A percentile compares a stretch with the other conserved stretches of the same genome.
These are phyloP conservation scores for Haplochromis burtoni DNA, from an alignment of 2,113 vertebrate species.

Conservation along the genomic window DNA sequence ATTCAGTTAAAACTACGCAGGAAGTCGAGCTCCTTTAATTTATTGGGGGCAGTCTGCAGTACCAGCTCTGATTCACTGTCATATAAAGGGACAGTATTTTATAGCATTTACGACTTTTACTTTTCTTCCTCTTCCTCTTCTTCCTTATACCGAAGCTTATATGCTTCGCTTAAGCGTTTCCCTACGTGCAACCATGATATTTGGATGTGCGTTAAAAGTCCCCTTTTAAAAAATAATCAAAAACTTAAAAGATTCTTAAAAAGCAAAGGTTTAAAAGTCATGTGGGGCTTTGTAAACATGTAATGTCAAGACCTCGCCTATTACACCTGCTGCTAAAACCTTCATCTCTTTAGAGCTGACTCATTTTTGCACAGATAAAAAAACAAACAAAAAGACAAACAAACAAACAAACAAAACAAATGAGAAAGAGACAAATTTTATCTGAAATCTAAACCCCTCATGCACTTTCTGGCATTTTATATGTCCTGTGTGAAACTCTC, in stretches of 20 bases:
- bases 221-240: background rate
- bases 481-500: slow-evolving; percentile 4
- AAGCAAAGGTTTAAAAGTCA: background rate
- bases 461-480: background rate
- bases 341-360: background rate
- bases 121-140: background rate
- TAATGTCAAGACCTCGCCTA: background rate
- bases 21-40: background rate
- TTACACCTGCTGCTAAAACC: background rate
- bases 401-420: background rate
- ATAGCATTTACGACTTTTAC: background rate
- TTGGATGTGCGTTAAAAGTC: background rate
- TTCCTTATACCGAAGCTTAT: background rate
- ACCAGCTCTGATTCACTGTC: background rate
- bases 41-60: background rate
- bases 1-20: background rate
- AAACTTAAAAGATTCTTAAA: background rate
- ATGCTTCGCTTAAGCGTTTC: background rate
- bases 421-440: background rate
- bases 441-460: background rate
- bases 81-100: background rate
- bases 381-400: background rate
- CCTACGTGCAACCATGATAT: background rate
- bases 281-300: background rate
- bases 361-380: background rate